Base-by-base conservation (phyloP, 2,797 vertebrate species). In the Labeo calbasu region DNA sequence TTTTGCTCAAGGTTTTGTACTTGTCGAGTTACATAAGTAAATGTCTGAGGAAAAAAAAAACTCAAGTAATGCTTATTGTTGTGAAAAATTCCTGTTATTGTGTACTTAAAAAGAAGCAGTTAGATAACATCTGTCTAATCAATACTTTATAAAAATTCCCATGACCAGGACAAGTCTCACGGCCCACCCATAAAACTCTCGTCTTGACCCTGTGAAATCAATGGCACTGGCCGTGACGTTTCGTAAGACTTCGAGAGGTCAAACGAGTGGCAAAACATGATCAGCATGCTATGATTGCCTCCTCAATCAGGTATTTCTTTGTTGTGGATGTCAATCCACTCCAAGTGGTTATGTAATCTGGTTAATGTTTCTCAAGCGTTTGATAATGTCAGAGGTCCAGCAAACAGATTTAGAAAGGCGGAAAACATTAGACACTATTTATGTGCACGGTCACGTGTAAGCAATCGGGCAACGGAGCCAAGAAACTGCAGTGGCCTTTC, bases 261-360 rank as follows among this genome's bases (percentile, higher is more conserved):
- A 72, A 70, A 76, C 59, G 53, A 65, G 71, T 65, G 25, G n/a
- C 70, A 65, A 61, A 78, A 83, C 76, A 77, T 57, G 46, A 46
- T 73, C 80, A 84, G 73, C 61, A 59, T 85, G 43, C 48, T 40
- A 15, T 51, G 21, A 75, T 86, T 83, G 79, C 57, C 46, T 53
- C 13, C 46, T 32, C 61, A 76, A 46, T 66, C 82, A 84, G 76
- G 59, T 85, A 82, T 87, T 87, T 82, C 70, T 86, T 86, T 83
- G 59, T 77, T 78, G 71, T 81, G 55, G 40, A 43, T 84, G 57
- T n/a, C 75, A 77, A 77, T 77, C 70, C 65, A 57, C 28, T 79
- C 73, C 69, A 76, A 61, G 28, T 19, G 84, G 77, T 84, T 90
- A 84, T 43, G 84, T 72, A 83, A 86, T 75, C 77, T 40, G 55